Evolutionary conservation across 1,140 invertebrate genomes (phyloP).

Genomic region (Scaptomyza montana): DNA sequence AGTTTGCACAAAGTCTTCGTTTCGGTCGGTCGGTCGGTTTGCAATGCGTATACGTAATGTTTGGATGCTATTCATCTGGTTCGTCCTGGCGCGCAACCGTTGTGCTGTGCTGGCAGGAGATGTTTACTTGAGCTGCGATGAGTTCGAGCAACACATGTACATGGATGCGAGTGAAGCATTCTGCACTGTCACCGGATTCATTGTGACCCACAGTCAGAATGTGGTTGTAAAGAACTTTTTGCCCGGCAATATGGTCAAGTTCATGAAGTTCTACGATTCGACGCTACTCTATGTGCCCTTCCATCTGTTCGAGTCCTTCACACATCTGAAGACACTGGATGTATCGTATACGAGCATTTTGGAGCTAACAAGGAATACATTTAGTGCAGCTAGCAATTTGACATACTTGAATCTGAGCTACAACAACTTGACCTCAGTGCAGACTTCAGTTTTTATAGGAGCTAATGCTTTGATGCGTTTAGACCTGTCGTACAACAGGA

Average conservation of each 20-base stretch:
- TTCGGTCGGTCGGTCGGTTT: slow-evolving; percentile 22
- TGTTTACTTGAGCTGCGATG: slow-evolving; percentile 71
- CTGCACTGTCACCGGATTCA: slow-evolving; percentile 77
- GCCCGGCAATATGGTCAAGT: slow-evolving; percentile 71
- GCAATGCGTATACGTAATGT: slow-evolving; percentile 39
- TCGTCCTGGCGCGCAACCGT: background rate
- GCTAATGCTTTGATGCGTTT: slow-evolving; percentile 69
- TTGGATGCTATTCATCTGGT: slow-evolving; percentile 21
- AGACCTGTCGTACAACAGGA: slow-evolving; percentile 72
- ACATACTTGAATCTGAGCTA: slow-evolving; percentile 70
- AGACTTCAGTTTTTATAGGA: slow-evolving; percentile 76
- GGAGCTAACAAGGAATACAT: slow-evolving; percentile 74
- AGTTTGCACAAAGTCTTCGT: slow-evolving; percentile 32
- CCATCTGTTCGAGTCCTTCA: slow-evolving; percentile 74
- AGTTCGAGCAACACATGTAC: slow-evolving; percentile 65
- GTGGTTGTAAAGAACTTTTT: slow-evolving; percentile 66
- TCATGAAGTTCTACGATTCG: slow-evolving; percentile 83
- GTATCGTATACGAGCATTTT: slow-evolving; percentile 73
- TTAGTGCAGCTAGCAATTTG: slow-evolving; percentile 69
- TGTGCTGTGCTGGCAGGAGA: slow-evolving; percentile 43
- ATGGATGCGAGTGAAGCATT: slow-evolving; percentile 67
- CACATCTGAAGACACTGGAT: slow-evolving; percentile 69
- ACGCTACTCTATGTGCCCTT: slow-evolving; percentile 76
- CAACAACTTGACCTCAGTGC: slow-evolving; percentile 74
- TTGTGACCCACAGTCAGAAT: slow-evolving; percentile 76